Conservation (phyloP, 2,113 vertebrate genomes). For the Scomber colias region DNA sequence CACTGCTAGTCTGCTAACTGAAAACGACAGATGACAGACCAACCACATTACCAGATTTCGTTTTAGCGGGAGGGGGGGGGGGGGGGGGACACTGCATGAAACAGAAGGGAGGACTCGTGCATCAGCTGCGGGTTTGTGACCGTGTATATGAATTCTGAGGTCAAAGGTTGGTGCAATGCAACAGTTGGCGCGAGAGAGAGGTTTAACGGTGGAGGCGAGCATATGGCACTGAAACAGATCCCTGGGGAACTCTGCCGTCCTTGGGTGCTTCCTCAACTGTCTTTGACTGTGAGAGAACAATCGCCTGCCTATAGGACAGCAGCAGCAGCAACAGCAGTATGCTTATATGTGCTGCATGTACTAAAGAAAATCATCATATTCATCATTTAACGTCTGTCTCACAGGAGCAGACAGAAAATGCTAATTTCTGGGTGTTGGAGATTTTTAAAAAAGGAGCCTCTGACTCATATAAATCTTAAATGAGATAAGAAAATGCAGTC, state of each 20-base stretch:
- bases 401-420: too few relatives aligned
- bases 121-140: conserved; percentile 51
- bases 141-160: conserved; percentile 51
- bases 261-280: conserved; percentile 29
- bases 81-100: neutral
- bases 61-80: neutral
- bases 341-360: neutral
- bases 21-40: conserved; percentile 27
- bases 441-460: too few relatives aligned
- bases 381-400: too few relatives aligned
- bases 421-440: too few relatives aligned
- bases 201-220: conserved; percentile 60
- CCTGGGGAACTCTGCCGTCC: conserved; percentile 45
- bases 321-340: neutral
- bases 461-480: too few relatives aligned
- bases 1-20: conserved; percentile 5
- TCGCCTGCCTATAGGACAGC: neutral
- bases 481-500: too few relatives aligned
- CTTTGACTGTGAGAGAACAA: conserved; percentile 53
- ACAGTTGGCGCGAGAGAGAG: conserved; percentile 65
- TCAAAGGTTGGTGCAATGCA: conserved; percentile 68
- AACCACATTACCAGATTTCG: neutral
- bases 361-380: too few relatives aligned
- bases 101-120: neutral
- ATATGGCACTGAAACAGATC: conserved; percentile 74